Base-by-base conservation (phyloP, 1,140 invertebrate genomes). In the Drosophila novamexicana region DNA sequence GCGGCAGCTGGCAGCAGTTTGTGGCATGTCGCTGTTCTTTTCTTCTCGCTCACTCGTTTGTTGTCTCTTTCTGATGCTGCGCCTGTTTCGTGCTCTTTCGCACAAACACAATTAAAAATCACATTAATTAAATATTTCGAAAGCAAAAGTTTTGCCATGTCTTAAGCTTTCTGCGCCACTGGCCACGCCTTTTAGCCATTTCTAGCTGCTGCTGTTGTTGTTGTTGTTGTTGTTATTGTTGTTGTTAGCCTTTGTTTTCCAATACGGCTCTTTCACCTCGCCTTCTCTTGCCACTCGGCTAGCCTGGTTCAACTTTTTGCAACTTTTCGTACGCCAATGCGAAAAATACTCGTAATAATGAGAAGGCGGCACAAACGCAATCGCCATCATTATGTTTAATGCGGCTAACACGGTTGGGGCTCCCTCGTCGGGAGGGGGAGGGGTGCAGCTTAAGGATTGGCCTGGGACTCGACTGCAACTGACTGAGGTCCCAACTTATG, bases 41-140 rank as follows among this genome's bases (percentile, higher is more conserved):
- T 9, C 12, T 10, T 14, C 29, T 2, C 39, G 61, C 2, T 56
- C n/a, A 32, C 7, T 7, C 18, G 9, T 9, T 45, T 16, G 32
- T 45, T 36, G 29, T 14, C 50, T 62, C 36, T 50, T 53, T 40
- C 59, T 37, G 44, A 57, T 45, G 36, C 45, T 18, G 29, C 42
- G 18, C n/a, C 53, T 7, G 9, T 29, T 14, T 37, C 10, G 8
- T 10, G 6, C 40, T n/a, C 32, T 16, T 54, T 29, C 52, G 57
- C 6, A 67, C 67, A 80, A 83, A 82, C 72, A 89, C 77, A 89
- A 81, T 89, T 89, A 81, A 90, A 84, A 84, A 84, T 89, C 75
- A 81, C 84, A 84, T 89, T 89, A 89, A 89, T 89, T 89, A 89
- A 89, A 89, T 89, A 89, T 84, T 88, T 88, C 72, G 76, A 89